Evolutionary conservation across 1,140 invertebrate species (phyloP).

Genomic region (Copidosoma floridanum): DNA sequence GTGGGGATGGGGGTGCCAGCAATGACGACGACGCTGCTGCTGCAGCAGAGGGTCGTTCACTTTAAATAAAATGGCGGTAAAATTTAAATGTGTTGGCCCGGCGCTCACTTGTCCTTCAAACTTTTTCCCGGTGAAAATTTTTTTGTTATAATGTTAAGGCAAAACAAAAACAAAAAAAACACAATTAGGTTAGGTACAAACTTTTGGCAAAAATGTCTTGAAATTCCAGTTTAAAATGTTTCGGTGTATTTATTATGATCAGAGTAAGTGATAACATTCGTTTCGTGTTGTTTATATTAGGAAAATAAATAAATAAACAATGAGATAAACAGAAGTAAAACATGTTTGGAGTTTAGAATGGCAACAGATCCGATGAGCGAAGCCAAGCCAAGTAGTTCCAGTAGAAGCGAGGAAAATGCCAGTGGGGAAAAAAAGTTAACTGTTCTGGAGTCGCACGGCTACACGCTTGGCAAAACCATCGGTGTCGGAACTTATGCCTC

Average conservation of each 20-base stretch:
- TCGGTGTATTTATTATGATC: background rate
- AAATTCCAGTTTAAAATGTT: slow-evolving; percentile 12
- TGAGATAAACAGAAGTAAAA: background rate
- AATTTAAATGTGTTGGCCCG: too few relatives aligned
- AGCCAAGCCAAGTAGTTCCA: slow-evolving; percentile 15
- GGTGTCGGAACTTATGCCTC: slow-evolving; percentile 81
- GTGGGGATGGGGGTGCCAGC: background rate
- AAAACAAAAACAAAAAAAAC: too few relatives aligned
- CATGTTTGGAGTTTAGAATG: slow-evolving; percentile 24
- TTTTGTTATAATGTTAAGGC: too few relatives aligned
- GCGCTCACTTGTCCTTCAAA: too few relatives aligned
- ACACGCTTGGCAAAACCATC: slow-evolving; percentile 71
- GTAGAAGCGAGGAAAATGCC: slow-evolving; percentile 13
- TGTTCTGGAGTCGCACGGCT: slow-evolving; percentile 77
- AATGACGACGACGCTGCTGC: background rate
- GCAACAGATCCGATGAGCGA: slow-evolving; percentile 22
- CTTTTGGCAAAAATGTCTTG: slow-evolving; percentile 7
- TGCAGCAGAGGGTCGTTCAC: background rate
- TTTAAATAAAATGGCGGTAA: slow-evolving; percentile 1
- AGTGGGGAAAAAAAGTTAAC: slow-evolving; percentile 49
- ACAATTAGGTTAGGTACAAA: background rate
- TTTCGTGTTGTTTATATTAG: background rate
- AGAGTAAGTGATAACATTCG: slow-evolving; percentile 1
- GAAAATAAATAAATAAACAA: background rate
- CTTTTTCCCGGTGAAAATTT: too few relatives aligned